phyloP scores from a whole-genome alignment of 2,113 vertebrate genomes.

The Hyperoodon ampullatus region DNA sequence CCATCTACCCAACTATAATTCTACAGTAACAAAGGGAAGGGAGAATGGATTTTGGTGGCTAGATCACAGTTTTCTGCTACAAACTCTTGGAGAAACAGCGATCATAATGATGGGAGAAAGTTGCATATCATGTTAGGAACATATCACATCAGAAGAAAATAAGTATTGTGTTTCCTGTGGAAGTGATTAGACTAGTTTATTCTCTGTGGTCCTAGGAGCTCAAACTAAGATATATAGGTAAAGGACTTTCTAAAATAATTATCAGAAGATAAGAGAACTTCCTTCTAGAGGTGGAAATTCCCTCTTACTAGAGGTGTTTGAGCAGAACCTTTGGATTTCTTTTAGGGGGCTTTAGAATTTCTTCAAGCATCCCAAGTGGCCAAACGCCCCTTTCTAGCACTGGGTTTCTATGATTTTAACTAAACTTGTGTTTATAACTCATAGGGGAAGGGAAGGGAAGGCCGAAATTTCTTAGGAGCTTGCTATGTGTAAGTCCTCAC shows the following conservation, averaged over 20 bases:
- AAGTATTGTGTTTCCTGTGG: not conserved
- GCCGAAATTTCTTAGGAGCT: not conserved
- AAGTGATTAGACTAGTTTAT: not conserved
- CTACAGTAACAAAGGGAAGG: not conserved
- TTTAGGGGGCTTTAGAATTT: not conserved
- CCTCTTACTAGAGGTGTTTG: not conserved
- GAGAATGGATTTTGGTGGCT: not conserved
- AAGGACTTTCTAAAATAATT: not conserved
- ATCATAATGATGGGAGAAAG: not conserved
- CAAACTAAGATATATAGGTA: not conserved
- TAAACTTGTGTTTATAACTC: not conserved
- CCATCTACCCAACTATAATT: not conserved
- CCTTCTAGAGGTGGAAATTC: not conserved
- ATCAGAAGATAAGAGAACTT: not conserved
- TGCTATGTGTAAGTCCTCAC: not conserved
- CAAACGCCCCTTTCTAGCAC: not conserved
- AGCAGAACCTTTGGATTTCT: not conserved
- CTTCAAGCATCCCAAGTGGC: not conserved
- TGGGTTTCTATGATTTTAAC: not conserved
- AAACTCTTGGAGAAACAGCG: not conserved
- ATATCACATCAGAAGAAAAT: conserved; percentile 19
- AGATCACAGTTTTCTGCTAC: not conserved
- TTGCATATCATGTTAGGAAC: not conserved
- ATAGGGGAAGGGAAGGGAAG: not conserved
- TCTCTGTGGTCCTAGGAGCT: not conserved